Conservation (phyloP, 2,113 vertebrate genomes). For the Athene cunicularia region DNA sequence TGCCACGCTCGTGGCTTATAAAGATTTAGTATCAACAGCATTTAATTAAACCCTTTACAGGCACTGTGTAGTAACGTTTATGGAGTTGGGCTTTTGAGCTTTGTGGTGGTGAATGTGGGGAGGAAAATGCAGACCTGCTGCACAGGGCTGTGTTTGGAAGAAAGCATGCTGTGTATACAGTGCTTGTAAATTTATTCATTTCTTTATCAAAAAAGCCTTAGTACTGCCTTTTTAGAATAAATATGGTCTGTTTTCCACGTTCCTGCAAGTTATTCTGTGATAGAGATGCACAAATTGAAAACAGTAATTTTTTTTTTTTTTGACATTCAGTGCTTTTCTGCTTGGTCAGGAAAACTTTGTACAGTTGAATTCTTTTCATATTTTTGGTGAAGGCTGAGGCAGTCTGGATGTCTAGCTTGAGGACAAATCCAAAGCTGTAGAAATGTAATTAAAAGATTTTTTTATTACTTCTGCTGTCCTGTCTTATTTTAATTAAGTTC, state of each 20-base stretch:
- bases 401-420: conserved; percentile 28
- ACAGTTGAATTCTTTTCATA: conserved; percentile 19
- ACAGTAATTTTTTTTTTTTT: not conserved
- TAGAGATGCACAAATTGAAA: not conserved
- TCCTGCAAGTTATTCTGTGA: not conserved
- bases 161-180: not conserved
- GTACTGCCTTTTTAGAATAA: not conserved
- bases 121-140: not conserved
- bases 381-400: conserved; percentile 8
- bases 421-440: conserved; percentile 41
- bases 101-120: not conserved
- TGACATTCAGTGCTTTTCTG: not conserved
- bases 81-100: conserved; percentile 23
- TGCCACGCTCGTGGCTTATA: conserved; percentile 28
- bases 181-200: not conserved
- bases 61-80: not conserved
- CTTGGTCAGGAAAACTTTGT: conserved; percentile 16
- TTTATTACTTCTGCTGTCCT: conserved; percentile 51
- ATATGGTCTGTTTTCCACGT: not conserved
- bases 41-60: conserved; percentile 64
- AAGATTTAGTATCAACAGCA: conserved; percentile 53
- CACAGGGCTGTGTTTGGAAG: not conserved
- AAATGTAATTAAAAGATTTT: conserved; percentile 51
- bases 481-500: conserved; percentile 61
- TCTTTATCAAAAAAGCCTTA: not conserved